phyloP scores from a whole-genome alignment of 2,888 invertebrate species.

The Tetragnatha montana region DNA sequence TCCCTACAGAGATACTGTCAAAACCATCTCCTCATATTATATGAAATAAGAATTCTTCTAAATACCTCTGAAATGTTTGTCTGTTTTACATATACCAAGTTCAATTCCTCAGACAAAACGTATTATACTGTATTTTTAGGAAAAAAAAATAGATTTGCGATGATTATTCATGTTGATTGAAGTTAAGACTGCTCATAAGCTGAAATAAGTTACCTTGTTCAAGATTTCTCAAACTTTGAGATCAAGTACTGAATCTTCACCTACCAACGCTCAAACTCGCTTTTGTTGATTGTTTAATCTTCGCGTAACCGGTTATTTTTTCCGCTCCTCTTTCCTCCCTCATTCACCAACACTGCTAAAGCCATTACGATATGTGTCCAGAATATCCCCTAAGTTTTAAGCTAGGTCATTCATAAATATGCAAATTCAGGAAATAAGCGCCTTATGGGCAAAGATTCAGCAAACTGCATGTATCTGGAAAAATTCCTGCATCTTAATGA shows the following conservation, averaged over 20 bases:
- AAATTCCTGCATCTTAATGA: conserved; percentile 20
- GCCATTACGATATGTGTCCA: conserved; percentile 26
- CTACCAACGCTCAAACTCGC: not conserved
- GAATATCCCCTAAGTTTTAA: not conserved
- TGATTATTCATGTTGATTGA: not conserved
- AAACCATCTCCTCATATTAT: too few relatives aligned
- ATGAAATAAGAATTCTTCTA: too few relatives aligned
- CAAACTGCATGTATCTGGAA: conserved; percentile 16
- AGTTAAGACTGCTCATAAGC: not conserved
- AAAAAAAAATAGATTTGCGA: not conserved
- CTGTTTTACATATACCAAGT: too few relatives aligned
- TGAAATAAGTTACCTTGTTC: not conserved
- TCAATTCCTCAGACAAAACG: too few relatives aligned
- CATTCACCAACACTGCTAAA: not conserved
- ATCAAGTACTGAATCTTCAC: not conserved
- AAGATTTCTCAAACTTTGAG: not conserved
- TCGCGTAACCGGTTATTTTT: not conserved
- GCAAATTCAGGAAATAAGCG: conserved; percentile 27
- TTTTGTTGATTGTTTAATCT: not conserved
- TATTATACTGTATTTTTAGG: not conserved
- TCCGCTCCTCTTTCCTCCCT: not conserved
- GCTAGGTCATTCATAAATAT: conserved; percentile 43
- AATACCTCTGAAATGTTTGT: too few relatives aligned
- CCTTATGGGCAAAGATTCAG: conserved; percentile 24
- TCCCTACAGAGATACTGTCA: too few relatives aligned